These are phyloP conservation scores for Apodemia mormo DNA, from an alignment of 2,888 invertebrate genomes.

Conservation along the genomic window DNA sequence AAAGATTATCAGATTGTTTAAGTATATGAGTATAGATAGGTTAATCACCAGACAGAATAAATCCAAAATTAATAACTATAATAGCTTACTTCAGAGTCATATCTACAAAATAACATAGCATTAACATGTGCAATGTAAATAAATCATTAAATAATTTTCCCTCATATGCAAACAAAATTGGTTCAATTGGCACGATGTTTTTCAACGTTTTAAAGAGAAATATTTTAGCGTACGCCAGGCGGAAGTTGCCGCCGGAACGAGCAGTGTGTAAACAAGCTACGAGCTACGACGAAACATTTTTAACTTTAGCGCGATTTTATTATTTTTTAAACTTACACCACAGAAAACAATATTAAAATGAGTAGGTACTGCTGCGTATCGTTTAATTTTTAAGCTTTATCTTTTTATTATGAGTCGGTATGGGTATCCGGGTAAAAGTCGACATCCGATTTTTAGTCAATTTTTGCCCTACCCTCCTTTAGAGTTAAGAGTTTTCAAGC, in stretches of 20 bases:
- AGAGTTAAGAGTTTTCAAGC: no score
- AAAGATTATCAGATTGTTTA: no score
- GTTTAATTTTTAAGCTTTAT: not conserved
- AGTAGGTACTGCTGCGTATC: not conserved
- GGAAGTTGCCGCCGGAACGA: constrained; percentile 56
- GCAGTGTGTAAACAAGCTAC: constrained; percentile 56
- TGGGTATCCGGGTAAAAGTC: no score
- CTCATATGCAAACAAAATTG: constrained; percentile 16
- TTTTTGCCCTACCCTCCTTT: no score
- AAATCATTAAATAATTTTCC: constrained; percentile 8
- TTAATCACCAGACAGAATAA: no score
- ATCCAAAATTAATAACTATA: no score
- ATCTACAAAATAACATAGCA: no score
- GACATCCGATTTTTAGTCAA: no score
- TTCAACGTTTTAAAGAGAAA: constrained; percentile 39
- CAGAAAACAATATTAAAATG: constrained; percentile 7
- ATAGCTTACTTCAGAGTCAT: no score
- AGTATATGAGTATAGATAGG: no score
- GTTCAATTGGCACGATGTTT: constrained; percentile 11
- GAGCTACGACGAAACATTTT: constrained; percentile 53
- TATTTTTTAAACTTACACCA: constrained; percentile 10
- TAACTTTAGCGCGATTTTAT: constrained; percentile 1
- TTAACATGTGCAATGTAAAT: constrained; percentile 3
- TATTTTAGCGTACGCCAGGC: constrained; percentile 56
- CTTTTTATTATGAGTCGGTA: no score